Evolutionary conservation across 1,140 invertebrate genomes (phyloP), one percentile per base, ranked within the genome.

Genomic region (Brachionus asplanchnoidis): DNA sequence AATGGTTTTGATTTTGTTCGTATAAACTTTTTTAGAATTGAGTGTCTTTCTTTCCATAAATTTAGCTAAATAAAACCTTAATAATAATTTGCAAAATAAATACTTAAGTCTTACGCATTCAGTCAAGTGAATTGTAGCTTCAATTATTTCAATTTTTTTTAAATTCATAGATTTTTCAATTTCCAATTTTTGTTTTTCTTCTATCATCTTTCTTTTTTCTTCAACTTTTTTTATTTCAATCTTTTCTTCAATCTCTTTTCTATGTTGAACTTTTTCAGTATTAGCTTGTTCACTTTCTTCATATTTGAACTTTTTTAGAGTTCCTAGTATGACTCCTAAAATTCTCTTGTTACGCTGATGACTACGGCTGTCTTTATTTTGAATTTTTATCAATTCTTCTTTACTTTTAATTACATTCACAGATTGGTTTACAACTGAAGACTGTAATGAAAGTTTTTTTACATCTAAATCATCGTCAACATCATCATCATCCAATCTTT

Each of bases 321-420:
- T 84, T 11, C 82, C 82, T 6, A 84, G 36, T 12, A 84, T 68
- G 8, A 84, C 60, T 20, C 82, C 82, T 42, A 84, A 40, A 17
- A 84, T 68, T 32, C 82, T 53, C 36, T 60, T 68, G 36, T 84
- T 84, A 32, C 82, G 82, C 20, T 46, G 26, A 20, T 68, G 7
- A 40, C 60, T 68, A 12, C 36, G 2, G 2, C 14, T 42, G n/a
- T 50, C 42, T 53, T 44, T 68, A 56, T 84, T 84, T 40, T 68
- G 60, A 14, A 84, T 46, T 40, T 68, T 68, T 42, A 84, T 84
- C 20, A 84, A 40, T 44, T 84, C 82, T 44, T 84, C 82, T 73
- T 84, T 84, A 20, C 60, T 70, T 73, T 84, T 84, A 17, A 84
- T 84, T 9, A 73, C 12, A 32, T 70, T 84, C 2, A 36, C 68